Evolutionary conservation across 2,797 vertebrate genomes (phyloP).

Genomic region (Anomalospiza imberbis): DNA sequence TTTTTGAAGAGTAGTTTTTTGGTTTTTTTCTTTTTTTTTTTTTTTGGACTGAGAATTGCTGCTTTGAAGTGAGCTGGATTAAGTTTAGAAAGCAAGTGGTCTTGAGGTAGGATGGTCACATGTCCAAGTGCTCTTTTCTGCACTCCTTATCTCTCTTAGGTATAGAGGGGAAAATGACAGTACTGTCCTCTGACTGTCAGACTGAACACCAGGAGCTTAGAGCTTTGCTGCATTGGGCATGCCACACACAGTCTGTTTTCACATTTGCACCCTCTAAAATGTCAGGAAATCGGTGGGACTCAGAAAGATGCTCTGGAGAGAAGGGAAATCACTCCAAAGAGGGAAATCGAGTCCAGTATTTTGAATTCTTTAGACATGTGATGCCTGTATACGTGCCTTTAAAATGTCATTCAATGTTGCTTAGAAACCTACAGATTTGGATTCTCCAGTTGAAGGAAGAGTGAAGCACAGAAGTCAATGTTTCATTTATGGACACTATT

Average conservation of each 20-base stretch:
- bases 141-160: not conserved
- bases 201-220: not conserved
- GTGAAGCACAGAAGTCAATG: not conserved
- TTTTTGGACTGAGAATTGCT: not conserved
- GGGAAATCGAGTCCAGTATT: not conserved
- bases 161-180: not conserved
- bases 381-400: not conserved
- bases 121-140: not conserved
- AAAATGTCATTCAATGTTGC: not conserved
- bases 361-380: not conserved
- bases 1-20: not conserved
- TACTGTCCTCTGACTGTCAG: not conserved
- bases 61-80: not conserved
- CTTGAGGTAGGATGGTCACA: not conserved
- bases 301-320: not conserved
- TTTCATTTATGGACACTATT: not conserved
- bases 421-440: not conserved
- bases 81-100: not conserved
- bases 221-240: not conserved
- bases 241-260: not conserved
- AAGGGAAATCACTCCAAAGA: not conserved
- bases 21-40: not conserved
- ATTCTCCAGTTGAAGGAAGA: not conserved
- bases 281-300: not conserved
- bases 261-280: not conserved